A percentile compares a stretch with the other conserved stretches of the same genome.
These are phyloP conservation scores for Gasterosteus nipponicus DNA, from an alignment of 2,113 vertebrate genomes.

Conservation along the genomic window DNA sequence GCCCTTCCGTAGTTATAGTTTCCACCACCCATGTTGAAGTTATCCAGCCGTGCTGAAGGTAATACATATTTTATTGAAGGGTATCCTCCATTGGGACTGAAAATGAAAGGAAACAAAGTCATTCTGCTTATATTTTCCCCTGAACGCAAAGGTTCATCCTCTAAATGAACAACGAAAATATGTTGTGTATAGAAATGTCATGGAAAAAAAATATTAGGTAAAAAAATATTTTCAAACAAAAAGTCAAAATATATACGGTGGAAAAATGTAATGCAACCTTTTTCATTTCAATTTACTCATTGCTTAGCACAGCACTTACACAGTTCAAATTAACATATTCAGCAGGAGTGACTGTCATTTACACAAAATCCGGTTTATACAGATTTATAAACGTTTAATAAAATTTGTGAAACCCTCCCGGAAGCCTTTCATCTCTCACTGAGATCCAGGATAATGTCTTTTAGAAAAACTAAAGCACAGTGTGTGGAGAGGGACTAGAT, in stretches of 20 bases:
- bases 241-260: no score
- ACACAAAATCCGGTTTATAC: slow-evolving; percentile 38
- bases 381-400: slow-evolving; percentile 38
- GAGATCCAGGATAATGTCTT: slow-evolving; percentile 47
- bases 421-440: slow-evolving; percentile 23
- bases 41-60: neutral
- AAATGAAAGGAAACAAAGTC: neutral
- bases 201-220: no score
- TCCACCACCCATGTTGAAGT: neutral
- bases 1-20: neutral
- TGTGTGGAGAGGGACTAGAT: neutral
- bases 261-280: neutral
- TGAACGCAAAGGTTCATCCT: neutral
- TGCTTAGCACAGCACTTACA: neutral
- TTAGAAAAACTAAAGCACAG: slow-evolving; percentile 23
- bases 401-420: slow-evolving; percentile 32
- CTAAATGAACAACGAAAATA: neutral
- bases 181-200: no score
- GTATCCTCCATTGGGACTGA: neutral
- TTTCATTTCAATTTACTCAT: slow-evolving; percentile 9
- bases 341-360: neutral
- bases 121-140: neutral
- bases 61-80: neutral
- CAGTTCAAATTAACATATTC: neutral
- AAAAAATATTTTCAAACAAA: no score